phyloP scores from a whole-genome alignment of 2,888 invertebrate genomes.

The Acrobasis consociella region DNA sequence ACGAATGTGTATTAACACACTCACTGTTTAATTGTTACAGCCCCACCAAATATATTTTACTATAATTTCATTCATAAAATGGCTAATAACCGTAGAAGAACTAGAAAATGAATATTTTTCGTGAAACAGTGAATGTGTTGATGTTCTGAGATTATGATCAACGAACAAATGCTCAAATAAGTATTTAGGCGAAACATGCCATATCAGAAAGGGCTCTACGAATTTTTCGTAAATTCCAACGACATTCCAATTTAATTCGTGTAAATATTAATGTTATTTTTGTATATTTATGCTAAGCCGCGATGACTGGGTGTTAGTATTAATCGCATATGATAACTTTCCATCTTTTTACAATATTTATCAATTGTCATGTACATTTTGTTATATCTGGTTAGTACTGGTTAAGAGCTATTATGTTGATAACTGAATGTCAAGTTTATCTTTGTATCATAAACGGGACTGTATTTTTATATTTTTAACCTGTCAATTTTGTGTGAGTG shows the following conservation, averaged over 20 bases:
- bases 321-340: conserved; percentile 38
- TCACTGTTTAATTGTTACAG: conserved; percentile 76
- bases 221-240: conserved; percentile 48
- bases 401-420: conserved; percentile 41
- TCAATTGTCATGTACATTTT: conserved; percentile 25
- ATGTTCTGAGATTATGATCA: conserved; percentile 66
- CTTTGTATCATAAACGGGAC: conserved; percentile 73
- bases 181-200: conserved; percentile 72
- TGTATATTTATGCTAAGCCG: conserved; percentile 66
- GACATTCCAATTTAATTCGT: conserved; percentile 53
- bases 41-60: conserved; percentile 70
- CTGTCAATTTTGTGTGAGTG: conserved; percentile 34
- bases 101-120: conserved; percentile 29
- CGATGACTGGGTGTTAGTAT: conserved; percentile 57
- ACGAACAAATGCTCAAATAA: conserved; percentile 77
- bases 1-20: conserved; percentile 78
- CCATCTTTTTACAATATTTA: conserved; percentile 32
- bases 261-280: conserved; percentile 66
- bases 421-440: conserved; percentile 62
- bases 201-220: conserved; percentile 59
- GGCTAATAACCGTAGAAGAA: conserved; percentile 29
- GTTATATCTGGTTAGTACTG: conserved; percentile 44
- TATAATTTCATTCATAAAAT: conserved; percentile 51
- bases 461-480: conserved; percentile 61
- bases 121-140: conserved; percentile 81